Conservation (phyloP, 2,888 invertebrate genomes). For the Euzetes globulus region DNA sequence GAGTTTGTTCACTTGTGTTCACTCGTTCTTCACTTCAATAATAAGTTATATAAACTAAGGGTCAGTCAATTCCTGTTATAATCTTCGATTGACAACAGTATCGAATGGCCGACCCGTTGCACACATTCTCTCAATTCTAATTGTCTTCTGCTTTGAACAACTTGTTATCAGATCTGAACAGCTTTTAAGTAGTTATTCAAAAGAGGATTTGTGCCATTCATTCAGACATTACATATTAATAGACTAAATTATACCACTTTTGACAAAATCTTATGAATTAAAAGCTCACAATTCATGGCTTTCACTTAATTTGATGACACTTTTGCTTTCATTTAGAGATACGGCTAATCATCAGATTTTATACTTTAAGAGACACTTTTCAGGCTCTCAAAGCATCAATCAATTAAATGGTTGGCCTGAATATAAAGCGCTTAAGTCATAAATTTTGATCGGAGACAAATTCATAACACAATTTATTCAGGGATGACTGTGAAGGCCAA, state of each 20-base stretch:
- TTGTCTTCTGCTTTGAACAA: neutral
- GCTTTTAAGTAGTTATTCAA: slow-evolving; percentile 8
- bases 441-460: neutral
- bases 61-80: neutral
- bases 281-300: too few relatives aligned
- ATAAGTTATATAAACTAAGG: slow-evolving; percentile 3
- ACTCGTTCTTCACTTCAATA: neutral
- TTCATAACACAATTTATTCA: neutral
- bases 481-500: neutral
- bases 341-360: neutral
- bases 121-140: neutral
- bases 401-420: neutral
- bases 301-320: slow-evolving; percentile 10
- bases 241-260: neutral
- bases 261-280: neutral
- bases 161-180: slow-evolving; percentile 5
- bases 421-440: neutral
- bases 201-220: slow-evolving; percentile 13
- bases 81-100: neutral
- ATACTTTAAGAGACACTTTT: neutral
- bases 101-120: neutral
- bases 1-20: slow-evolving; percentile 10
- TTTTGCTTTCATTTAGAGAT: neutral
- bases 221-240: neutral
- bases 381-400: neutral